These are phyloP conservation scores for Leptinotarsa haldemani DNA, from an alignment of 2,888 invertebrate species.

Conservation along the genomic window DNA sequence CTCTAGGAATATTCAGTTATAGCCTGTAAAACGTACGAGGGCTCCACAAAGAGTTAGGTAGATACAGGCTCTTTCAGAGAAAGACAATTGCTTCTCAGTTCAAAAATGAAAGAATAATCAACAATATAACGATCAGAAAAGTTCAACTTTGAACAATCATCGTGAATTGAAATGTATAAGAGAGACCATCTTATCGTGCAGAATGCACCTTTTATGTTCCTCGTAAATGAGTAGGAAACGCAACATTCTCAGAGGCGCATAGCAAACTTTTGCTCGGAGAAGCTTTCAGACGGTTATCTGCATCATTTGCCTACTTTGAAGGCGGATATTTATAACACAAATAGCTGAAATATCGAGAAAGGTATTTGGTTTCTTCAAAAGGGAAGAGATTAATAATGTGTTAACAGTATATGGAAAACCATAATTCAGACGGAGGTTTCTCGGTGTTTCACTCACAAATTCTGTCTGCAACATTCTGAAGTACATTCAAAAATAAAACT, in stretches of 20 bases:
- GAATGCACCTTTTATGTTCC: neutral
- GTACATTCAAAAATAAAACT: no score
- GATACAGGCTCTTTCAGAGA: no score
- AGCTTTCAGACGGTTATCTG: slow-evolving; percentile 20
- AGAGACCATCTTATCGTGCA: neutral
- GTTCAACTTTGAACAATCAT: no score
- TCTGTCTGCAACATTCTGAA: no score
- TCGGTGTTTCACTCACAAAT: no score
- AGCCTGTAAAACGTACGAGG: neutral
- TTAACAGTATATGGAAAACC: neutral
- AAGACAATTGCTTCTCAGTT: no score
- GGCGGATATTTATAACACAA: slow-evolving; percentile 14
- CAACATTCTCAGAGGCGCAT: slow-evolving; percentile 1
- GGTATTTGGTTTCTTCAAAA: neutral
- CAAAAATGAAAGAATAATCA: no score
- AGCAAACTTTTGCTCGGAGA: slow-evolving; percentile 3
- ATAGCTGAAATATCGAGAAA: slow-evolving; percentile 13
- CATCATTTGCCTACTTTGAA: neutral
- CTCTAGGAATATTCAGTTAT: slow-evolving; percentile 16
- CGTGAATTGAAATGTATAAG: no score
- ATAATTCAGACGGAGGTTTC: no score
- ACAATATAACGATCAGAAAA: no score
- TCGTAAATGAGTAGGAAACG: neutral
- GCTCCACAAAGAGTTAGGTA: neutral
- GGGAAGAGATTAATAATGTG: slow-evolving; percentile 2